A percentile compares a stretch with the other conserved stretches of the same genome.
Evolutionary conservation across 1,140 invertebrate genomes (phyloP).

Genomic region (Drosophila obscura): DNA sequence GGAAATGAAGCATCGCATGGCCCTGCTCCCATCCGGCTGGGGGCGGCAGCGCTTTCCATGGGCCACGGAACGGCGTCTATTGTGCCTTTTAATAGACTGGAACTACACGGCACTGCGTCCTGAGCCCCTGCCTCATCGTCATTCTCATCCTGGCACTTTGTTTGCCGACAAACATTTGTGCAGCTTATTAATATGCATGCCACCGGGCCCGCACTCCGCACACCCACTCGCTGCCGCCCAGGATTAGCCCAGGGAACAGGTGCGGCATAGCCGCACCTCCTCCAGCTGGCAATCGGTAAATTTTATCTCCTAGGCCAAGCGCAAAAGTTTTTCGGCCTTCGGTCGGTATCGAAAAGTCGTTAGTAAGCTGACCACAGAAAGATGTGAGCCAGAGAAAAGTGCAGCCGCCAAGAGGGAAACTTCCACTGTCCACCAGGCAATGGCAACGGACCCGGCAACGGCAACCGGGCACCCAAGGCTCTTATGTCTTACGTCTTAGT

Average conservation of each 20-base stretch:
- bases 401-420: conserved; percentile 31
- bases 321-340: conserved; percentile 55
- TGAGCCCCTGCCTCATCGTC: conserved; percentile 18
- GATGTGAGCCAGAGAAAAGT: conserved; percentile 41
- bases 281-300: conserved; percentile 49
- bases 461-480: conserved; percentile 19
- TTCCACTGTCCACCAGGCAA: conserved; percentile 8
- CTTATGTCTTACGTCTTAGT: conserved; percentile 47
- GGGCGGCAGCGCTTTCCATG: conserved; percentile 38
- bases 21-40: not conserved
- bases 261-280: conserved; percentile 12
- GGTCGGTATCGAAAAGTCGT: conserved; percentile 76
- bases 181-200: conserved; percentile 75
- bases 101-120: conserved; percentile 43
- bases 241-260: conserved; percentile 56
- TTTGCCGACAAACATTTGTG: conserved; percentile 72
- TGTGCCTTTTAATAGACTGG: conserved; percentile 74
- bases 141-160: conserved; percentile 45
- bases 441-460: conserved; percentile 6
- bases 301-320: conserved; percentile 70
- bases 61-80: conserved; percentile 42
- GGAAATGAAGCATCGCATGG: conserved; percentile 55
- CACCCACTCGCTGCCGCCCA: too few relatives aligned
- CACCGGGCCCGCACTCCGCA: conserved; percentile 9
- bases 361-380: conserved; percentile 76